Base-by-base conservation (phyloP, 2,888 invertebrate genomes). In the Drosophila aldrichi region DNA sequence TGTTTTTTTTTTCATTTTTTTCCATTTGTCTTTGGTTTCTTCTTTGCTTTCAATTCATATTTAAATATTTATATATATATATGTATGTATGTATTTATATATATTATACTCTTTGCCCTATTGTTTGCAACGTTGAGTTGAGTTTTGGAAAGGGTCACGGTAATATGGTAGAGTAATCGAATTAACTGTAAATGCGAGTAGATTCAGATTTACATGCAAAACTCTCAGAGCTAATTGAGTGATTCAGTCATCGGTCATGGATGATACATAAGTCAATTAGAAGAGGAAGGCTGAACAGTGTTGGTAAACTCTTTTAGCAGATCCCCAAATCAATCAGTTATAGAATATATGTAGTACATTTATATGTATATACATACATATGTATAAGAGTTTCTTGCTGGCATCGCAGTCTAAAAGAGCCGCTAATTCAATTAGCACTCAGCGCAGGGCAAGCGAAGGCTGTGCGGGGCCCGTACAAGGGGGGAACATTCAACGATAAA, bases 401-500 rank as follows among this genome's bases (percentile, higher is more conserved):
- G 20, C 49, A 48, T 49, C 54, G 32, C 52, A 46, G 49, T 62
- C 57, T 46, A 29, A 40, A 56, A 66, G 62, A 65, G 70, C 54
- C 68, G 84, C 66, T 82, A 82, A 84, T 82, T 82, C 44, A 82
- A 87, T 87, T 87, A 83, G 74, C 76, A 79, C 64, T 74, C 66
- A 18, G 12, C 18, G 32, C 18, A 32, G 32, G 48, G 49, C 32
- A 0, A 3, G 52, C 34, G 12, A 18, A 12, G 49, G 40, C 43
- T 41, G n/a, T 7, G 51, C 44, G 41, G 55, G 20, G 49, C 51
- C 6, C 18, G 56, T 58, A 65, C 59, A n/a, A n/a, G n/a, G 41
- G 58, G 10, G 32, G 29, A 29, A 29, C 48, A 71, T 48, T 59
- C 49, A 60, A 51, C 57, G 61, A 59, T 73, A 81, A 87, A 87